phyloP scores from a whole-genome alignment of 2,113 vertebrate genomes.

The Rhadina sibilatrix region DNA sequence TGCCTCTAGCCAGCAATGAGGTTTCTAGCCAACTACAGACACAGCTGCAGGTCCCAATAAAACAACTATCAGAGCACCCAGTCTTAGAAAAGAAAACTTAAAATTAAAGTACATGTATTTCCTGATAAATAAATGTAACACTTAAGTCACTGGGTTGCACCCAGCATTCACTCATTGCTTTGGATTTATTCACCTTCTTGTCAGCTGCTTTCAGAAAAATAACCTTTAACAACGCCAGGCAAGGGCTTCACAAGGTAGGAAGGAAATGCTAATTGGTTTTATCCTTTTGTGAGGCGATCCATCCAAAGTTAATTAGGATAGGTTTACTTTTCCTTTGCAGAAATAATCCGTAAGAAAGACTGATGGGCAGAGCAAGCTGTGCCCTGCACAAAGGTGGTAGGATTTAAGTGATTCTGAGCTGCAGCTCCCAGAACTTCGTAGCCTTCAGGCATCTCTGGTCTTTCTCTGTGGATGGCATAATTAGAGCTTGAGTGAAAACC shows the following conservation, averaged over 20 bases:
- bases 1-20: neutral
- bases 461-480: conserved; percentile 30
- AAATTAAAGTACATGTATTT: neutral
- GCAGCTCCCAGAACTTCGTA: neutral
- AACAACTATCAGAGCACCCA: neutral
- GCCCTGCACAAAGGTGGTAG: neutral
- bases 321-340: neutral
- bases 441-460: conserved; percentile 41
- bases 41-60: neutral
- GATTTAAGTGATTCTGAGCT: conserved; percentile 46
- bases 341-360: neutral
- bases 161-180: neutral
- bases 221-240: neutral
- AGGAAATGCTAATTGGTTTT: conserved; percentile 32
- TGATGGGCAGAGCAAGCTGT: conserved; percentile 3
- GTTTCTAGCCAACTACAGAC: neutral
- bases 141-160: neutral
- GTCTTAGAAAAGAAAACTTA: neutral
- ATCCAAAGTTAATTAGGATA: conserved; percentile 36
- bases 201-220: neutral
- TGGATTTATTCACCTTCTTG: neutral
- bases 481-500: conserved; percentile 31
- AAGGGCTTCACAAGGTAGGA: neutral
- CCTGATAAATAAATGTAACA: neutral
- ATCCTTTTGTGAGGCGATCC: conserved; percentile 19